Evolutionary conservation across 2,797 vertebrate genomes (phyloP), one percentile per base, ranked within the genome.

Genomic region (Anisognathus igniventris): DNA sequence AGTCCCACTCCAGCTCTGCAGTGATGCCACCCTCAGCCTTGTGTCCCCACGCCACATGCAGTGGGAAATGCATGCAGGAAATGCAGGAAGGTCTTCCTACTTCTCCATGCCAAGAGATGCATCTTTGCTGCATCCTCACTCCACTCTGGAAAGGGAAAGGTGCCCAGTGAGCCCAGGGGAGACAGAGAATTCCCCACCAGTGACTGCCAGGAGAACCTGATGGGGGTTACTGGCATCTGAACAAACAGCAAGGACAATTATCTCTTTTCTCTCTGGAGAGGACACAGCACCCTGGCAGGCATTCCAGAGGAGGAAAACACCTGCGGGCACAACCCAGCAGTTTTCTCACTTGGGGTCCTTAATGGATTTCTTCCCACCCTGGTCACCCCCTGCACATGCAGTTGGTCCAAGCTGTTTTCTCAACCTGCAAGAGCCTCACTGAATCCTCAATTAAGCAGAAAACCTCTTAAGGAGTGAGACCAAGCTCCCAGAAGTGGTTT

Each of bases 401-500:
- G 33, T 14, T 31, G 39, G 50, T 42, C 54, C 51, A 30, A 65
- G 70, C 30, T 78, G 11, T 75, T 88, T 86, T 78, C 70, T 70
- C 56, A 84, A 13, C 44, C 14, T 19, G 9, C 35, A n/a, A n/a
- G 81, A 91, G 44, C 10, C 65, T 75, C 1, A 1, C 48, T 79
- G 83, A 92, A 82, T 86, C 87, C 27, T 86, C 86, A 73, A 2
- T 87, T 76, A 93, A 64, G 48, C 39, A 91, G 20, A 82, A 86
- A 93, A 42, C 58, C 88, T 90, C 86, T 82, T 84, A 39, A 78
- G 70, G 47, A 90, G 66, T 6, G 48, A 94, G 60, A 66, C 48
- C 70, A 81, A 90, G 76, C 77, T 93, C 70, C 58, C 86, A 84
- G 64, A 75, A 90, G 33, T 70, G 74, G 17, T 57, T 95, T 93